These are phyloP conservation scores for Podabrus alpinus DNA, from an alignment of 2,888 invertebrate genomes.

Conservation along the genomic window DNA sequence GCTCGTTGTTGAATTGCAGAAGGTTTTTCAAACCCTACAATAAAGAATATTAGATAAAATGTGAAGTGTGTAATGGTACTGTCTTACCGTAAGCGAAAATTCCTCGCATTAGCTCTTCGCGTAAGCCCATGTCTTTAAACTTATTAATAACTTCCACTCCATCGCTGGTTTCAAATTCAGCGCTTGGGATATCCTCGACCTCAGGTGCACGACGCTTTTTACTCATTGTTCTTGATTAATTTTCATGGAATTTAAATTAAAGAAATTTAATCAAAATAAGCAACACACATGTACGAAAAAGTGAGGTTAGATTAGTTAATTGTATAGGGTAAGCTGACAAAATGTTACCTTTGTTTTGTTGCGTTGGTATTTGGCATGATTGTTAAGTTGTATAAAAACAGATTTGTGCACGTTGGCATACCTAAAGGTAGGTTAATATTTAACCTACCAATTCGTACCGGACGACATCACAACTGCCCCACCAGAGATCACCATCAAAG, in stretches of 20 bases:
- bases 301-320: not conserved
- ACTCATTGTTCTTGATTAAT: not conserved
- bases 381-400: no score
- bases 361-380: no score
- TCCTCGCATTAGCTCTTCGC: conserved; percentile 92
- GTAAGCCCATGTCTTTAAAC: conserved; percentile 93
- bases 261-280: not conserved
- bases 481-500: no score
- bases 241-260: no score
- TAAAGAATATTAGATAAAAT: not conserved
- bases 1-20: conserved; percentile 98
- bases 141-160: conserved; percentile 98
- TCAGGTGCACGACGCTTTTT: not conserved
- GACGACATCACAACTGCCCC: no score
- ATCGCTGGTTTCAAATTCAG: conserved; percentile 99
- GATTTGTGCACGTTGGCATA: no score
- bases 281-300: not conserved
- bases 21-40: conserved; percentile 94
- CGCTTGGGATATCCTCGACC: conserved; percentile 89
- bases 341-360: no score
- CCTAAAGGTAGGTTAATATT: no score
- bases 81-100: conserved; percentile 94
- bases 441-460: no score
- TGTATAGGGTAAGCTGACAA: not conserved
- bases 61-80: not conserved